phyloP scores from a whole-genome alignment of 2,797 vertebrate species.

The Mus caroli region DNA sequence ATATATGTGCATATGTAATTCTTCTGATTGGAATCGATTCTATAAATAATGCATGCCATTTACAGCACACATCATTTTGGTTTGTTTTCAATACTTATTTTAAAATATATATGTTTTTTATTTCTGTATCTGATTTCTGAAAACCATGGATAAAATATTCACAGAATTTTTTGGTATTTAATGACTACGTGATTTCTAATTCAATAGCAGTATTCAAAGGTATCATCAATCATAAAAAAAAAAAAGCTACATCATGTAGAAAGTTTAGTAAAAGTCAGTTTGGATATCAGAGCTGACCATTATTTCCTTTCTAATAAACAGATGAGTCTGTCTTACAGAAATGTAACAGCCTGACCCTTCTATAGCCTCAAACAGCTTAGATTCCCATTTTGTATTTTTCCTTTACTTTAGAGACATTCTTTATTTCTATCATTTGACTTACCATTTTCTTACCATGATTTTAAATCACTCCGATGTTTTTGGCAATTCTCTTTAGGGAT shows the following conservation, averaged over 20 bases:
- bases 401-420: conserved; percentile 58
- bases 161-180: conserved; percentile 69
- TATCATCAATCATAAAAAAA: conserved; percentile 47
- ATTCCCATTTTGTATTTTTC: conserved; percentile 27
- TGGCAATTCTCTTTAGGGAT: conserved; percentile 19
- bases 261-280: conserved; percentile 48
- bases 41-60: conserved; percentile 79
- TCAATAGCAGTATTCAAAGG: conserved; percentile 60
- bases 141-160: conserved; percentile 73
- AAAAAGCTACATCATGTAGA: background rate
- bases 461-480: conserved; percentile 51
- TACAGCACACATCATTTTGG: conserved; percentile 80
- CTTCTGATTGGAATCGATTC: conserved; percentile 78
- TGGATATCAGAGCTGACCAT: background rate
- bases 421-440: conserved; percentile 42
- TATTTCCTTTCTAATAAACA: conserved; percentile 8
- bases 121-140: conserved; percentile 76
- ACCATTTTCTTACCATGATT: conserved; percentile 34
- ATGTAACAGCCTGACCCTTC: background rate
- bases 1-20: conserved; percentile 76
- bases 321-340: conserved; percentile 47
- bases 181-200: conserved; percentile 69
- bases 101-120: conserved; percentile 73
- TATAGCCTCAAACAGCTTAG: background rate
- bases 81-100: conserved; percentile 80